phyloP scores from a whole-genome alignment of 2,113 vertebrate species.

The Corythornis vintsioides region DNA sequence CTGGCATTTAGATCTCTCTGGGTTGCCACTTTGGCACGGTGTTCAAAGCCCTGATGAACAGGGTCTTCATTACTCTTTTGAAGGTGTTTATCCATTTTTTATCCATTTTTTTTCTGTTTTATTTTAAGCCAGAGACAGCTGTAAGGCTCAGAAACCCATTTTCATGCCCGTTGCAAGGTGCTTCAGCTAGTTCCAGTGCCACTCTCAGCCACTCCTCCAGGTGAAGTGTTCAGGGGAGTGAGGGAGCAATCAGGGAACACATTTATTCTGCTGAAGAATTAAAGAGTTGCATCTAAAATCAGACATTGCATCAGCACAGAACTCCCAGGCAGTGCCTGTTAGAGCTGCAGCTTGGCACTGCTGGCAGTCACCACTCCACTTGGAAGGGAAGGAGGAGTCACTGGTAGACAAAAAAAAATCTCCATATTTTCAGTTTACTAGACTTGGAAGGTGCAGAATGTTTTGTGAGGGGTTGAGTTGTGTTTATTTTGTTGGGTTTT shows the following conservation, averaged over 20 bases:
- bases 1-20: neutral
- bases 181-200: neutral
- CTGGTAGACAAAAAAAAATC: neutral
- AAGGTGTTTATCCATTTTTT: neutral
- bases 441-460: neutral
- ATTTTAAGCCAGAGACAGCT: neutral
- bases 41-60: neutral
- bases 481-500: neutral
- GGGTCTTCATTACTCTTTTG: neutral
- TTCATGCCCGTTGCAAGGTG: neutral
- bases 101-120: neutral
- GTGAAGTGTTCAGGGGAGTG: slow-evolving; percentile 2
- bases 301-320: slow-evolving; percentile 54
- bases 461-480: too few relatives aligned
- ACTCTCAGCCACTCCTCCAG: slow-evolving; percentile 7
- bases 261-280: slow-evolving; percentile 51
- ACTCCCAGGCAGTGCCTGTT: neutral
- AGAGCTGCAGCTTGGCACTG: neutral
- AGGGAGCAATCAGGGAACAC: slow-evolving; percentile 48
- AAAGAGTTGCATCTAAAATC: slow-evolving; percentile 64
- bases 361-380: neutral
- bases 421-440: neutral
- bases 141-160: neutral
- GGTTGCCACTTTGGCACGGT: neutral
- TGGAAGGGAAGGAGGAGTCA: neutral